These are phyloP conservation scores for Nephotettix cincticeps DNA, from an alignment of 1,140 invertebrate species.

Conservation along the genomic window DNA sequence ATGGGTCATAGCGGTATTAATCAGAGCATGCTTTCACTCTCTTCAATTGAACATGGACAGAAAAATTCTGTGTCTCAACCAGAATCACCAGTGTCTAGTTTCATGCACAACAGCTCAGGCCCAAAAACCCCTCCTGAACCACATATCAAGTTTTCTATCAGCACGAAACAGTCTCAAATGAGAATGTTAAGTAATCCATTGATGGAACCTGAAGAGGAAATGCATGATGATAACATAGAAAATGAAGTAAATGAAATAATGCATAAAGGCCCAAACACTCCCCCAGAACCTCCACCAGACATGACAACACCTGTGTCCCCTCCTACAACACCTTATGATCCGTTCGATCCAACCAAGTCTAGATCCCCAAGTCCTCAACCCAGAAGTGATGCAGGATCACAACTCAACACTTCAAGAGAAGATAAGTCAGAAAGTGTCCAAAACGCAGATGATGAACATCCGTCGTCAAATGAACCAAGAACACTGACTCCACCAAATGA, in stretches of 20 bases:
- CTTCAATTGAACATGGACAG: conserved; percentile 8
- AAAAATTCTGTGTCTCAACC: conserved; percentile 26
- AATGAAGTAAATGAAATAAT: conserved; percentile 49
- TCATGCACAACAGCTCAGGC: conserved; percentile 47
- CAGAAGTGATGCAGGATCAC: background rate
- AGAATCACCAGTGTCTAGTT: conserved; percentile 32
- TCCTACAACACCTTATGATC: conserved; percentile 74
- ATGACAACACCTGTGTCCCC: conserved; percentile 50
- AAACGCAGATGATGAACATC: conserved; percentile 17
- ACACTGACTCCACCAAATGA: conserved; percentile 31
- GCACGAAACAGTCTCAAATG: conserved; percentile 57
- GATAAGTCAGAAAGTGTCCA: conserved; percentile 25
- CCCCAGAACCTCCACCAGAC: conserved; percentile 56
- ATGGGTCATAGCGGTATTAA: conserved; percentile 16
- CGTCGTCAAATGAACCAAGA: conserved; percentile 12
- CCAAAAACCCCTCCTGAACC: conserved; percentile 76
- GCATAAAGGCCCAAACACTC: conserved; percentile 61
- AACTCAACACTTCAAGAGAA: background rate
- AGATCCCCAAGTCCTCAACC: conserved; percentile 55
- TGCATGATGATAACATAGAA: conserved; percentile 45
- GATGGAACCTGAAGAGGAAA: conserved; percentile 51
- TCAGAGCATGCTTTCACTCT: conserved; percentile 11
- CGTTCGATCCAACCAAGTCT: conserved; percentile 84
- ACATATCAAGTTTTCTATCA: conserved; percentile 66
- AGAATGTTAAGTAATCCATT: conserved; percentile 61